phyloP scores from a whole-genome alignment of 2,113 vertebrate species.

The Polypterus bichir region DNA sequence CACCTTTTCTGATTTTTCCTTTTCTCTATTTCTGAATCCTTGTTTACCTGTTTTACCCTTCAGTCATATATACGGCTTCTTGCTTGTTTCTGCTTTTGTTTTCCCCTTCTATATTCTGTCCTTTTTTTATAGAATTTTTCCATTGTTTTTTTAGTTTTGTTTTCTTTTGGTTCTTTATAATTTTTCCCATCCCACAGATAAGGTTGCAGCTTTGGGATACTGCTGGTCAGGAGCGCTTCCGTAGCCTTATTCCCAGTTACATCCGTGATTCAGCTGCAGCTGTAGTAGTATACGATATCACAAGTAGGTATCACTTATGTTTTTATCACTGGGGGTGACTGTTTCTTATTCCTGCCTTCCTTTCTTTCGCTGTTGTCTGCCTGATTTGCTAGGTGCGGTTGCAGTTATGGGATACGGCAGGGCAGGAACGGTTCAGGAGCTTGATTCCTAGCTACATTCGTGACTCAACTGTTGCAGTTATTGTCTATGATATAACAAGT shows the following conservation, averaged over 20 bases:
- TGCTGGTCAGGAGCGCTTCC: slow-evolving; percentile 94
- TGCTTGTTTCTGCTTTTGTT: slow-evolving; percentile 14
- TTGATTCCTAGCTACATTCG: slow-evolving; percentile 90
- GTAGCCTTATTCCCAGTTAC: slow-evolving; percentile 98
- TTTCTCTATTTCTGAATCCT: background rate
- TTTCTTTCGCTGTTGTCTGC: slow-evolving; percentile 55
- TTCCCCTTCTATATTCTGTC: slow-evolving; percentile 19
- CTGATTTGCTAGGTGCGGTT: slow-evolving; percentile 75
- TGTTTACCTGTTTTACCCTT: slow-evolving; percentile 1
- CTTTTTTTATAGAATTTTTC: slow-evolving; percentile 13
- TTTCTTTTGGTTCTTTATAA: slow-evolving; percentile 21
- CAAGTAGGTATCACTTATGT: slow-evolving; percentile 73
- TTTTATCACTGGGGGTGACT: slow-evolving; percentile 21
- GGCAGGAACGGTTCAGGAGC: slow-evolving; percentile 84
- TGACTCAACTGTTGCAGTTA: slow-evolving; percentile 83
- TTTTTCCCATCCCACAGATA: slow-evolving; percentile 75
- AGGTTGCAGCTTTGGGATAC: slow-evolving; percentile 98
- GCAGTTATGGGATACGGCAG: slow-evolving; percentile 86
- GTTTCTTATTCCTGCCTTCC: slow-evolving; percentile 33
- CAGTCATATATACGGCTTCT: background rate
- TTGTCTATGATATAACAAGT: slow-evolving; percentile 92
- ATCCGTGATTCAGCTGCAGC: slow-evolving; percentile 96
- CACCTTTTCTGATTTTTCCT: background rate
- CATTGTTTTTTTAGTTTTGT: slow-evolving; percentile 34
- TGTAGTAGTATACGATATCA: slow-evolving; percentile 98